Evolutionary conservation across 2,113 vertebrate species (phyloP).

Genomic region (Rhagologus leucostigma): DNA sequence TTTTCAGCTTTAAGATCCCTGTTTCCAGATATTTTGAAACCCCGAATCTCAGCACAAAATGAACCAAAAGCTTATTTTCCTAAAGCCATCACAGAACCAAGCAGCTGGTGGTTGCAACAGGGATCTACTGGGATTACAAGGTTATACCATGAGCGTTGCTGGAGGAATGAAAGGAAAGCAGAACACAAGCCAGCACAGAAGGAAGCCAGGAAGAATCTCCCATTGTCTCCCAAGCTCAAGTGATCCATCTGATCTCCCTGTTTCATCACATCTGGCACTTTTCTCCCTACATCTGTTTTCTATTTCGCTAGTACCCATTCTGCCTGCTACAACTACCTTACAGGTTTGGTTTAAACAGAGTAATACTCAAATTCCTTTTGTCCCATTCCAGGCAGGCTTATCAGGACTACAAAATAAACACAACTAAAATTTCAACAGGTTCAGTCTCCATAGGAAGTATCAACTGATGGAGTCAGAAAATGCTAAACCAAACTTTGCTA

Average conservation of each 20-base stretch:
- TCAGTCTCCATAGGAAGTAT: background rate
- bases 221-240: background rate
- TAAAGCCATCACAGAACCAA: background rate
- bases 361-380: background rate
- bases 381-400: background rate
- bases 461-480: background rate
- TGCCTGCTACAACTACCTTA: background rate
- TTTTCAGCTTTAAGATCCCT: background rate
- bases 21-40: background rate
- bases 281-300: background rate
- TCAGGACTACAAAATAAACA: background rate
- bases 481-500: background rate
- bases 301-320: background rate
- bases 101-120: accelerated
- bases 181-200: background rate
- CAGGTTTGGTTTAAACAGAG: background rate
- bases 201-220: background rate
- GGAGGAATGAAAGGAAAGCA: background rate
- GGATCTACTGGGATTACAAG: background rate
- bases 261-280: background rate
- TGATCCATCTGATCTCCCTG: background rate
- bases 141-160: background rate
- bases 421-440: background rate
- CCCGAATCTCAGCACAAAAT: background rate
- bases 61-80: background rate